phyloP scores from a whole-genome alignment of 2,888 invertebrate species.

The Capitulum mitella region DNA sequence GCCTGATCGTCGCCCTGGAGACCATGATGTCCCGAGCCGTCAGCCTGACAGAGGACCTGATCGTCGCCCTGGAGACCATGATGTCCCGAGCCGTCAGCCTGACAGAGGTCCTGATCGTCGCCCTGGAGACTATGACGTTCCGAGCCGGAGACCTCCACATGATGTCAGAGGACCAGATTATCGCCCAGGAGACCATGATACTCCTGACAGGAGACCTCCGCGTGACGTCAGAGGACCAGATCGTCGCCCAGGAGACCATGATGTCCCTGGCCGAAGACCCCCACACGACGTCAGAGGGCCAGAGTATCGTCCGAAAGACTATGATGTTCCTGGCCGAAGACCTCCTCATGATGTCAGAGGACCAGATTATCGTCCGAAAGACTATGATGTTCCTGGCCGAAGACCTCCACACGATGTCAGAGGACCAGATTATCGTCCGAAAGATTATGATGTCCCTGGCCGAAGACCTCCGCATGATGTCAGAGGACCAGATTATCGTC shows the following conservation, averaged over 20 bases:
- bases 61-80: neutral
- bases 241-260: neutral
- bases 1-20: too few relatives aligned
- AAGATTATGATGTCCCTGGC: too few relatives aligned
- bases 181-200: neutral
- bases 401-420: too few relatives aligned
- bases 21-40: too few relatives aligned
- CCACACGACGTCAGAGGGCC: neutral
- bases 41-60: too few relatives aligned
- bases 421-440: too few relatives aligned
- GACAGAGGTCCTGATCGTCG: neutral
- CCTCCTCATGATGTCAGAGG: neutral
- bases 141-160: neutral
- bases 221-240: neutral
- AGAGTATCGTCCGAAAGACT: neutral
- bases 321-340: neutral
- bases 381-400: too few relatives aligned
- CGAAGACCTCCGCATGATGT: too few relatives aligned
- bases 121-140: neutral
- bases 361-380: neutral
- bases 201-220: neutral
- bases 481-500: too few relatives aligned
- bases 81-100: neutral
- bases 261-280: neutral
- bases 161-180: neutral